A percentile compares a stretch with the other conserved stretches of the same genome.
Conservation (phyloP, 2,797 vertebrate species). For the Hyperoplus immaculatus region DNA sequence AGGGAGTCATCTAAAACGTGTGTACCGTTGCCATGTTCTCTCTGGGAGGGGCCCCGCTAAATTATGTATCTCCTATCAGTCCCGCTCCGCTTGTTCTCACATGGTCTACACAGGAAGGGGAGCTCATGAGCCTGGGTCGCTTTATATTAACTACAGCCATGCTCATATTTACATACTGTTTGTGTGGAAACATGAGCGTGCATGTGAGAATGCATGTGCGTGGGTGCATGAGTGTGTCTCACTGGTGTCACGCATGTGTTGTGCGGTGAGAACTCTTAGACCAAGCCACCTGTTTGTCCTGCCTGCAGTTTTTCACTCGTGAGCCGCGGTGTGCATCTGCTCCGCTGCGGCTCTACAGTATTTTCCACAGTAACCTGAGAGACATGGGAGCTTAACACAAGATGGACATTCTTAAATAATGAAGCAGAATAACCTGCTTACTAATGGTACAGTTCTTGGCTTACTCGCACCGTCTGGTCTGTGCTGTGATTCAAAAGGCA, state of each 20-base stretch:
- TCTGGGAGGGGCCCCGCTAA: conserved; percentile 48
- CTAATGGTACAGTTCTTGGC: conserved; percentile 39
- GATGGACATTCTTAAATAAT: conserved; percentile 79
- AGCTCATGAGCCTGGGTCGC: not conserved
- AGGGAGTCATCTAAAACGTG: conserved; percentile 67
- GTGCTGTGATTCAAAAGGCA: conserved; percentile 31
- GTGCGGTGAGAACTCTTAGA: conserved; percentile 3
- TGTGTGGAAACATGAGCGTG: not conserved
- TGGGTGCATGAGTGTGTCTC: not conserved
- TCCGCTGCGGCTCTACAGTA: conserved; percentile 54
- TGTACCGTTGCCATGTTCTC: conserved; percentile 47
- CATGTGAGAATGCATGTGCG: conserved; percentile 2
- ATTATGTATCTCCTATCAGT: conserved; percentile 63
- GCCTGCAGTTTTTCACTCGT: conserved; percentile 34
- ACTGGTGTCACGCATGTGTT: not conserved
- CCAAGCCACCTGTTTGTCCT: conserved; percentile 65
- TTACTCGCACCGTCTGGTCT: conserved; percentile 33
- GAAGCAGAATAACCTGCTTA: conserved; percentile 74
- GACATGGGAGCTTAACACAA: conserved; percentile 59
- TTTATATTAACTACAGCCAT: conserved; percentile 24
- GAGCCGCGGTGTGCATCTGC: conserved; percentile 56
- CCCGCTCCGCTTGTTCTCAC: conserved; percentile 58
- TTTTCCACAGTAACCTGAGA: conserved; percentile 77
- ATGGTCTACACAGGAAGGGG: conserved; percentile 33
- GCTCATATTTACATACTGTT: conserved; percentile 26